Evolutionary conservation across 2,797 vertebrate species (phyloP).

Genomic region (Enteromius paludinosus): DNA sequence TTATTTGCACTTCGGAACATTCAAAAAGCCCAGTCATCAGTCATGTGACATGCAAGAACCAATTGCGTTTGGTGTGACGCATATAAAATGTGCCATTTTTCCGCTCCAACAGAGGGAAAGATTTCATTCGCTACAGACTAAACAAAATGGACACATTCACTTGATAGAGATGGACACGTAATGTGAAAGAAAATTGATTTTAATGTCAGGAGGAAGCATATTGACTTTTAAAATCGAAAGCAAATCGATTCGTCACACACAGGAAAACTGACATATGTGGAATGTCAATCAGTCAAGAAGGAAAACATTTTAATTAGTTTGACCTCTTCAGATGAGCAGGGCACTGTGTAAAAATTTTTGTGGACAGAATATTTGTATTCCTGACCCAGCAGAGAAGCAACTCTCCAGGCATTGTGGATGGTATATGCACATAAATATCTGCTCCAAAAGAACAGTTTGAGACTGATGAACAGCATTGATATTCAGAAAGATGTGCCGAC

Average conservation of each 20-base stretch:
- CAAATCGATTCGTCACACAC: slow-evolving; percentile 29
- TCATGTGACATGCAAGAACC: slow-evolving; percentile 20
- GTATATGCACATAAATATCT: slow-evolving; percentile 13
- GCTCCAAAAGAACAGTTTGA: slow-evolving; percentile 21
- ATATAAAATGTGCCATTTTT: not conserved
- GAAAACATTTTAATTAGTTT: slow-evolving; percentile 54
- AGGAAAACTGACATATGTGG: slow-evolving; percentile 31
- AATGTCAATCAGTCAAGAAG: slow-evolving; percentile 27
- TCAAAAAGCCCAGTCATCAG: not conserved
- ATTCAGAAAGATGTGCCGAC: slow-evolving; percentile 59
- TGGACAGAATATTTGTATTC: slow-evolving; percentile 9
- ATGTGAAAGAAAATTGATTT: slow-evolving; percentile 38
- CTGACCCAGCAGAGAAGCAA: not conserved
- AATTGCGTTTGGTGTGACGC: not conserved
- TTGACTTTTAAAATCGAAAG: slow-evolving; percentile 38
- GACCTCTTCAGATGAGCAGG: slow-evolving; percentile 44
- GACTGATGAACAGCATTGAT: slow-evolving; percentile 49
- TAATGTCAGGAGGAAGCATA: slow-evolving; percentile 15
- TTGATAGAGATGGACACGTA: not conserved
- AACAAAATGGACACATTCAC: slow-evolving; percentile 4
- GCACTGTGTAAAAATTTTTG: not conserved
- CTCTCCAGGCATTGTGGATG: not conserved
- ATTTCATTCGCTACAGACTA: not conserved
- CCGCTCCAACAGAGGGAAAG: not conserved
- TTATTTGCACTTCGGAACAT: slow-evolving; percentile 3